These are phyloP conservation scores for Paratilapia polleni DNA, from an alignment of 2,113 vertebrate genomes.

Conservation along the genomic window DNA sequence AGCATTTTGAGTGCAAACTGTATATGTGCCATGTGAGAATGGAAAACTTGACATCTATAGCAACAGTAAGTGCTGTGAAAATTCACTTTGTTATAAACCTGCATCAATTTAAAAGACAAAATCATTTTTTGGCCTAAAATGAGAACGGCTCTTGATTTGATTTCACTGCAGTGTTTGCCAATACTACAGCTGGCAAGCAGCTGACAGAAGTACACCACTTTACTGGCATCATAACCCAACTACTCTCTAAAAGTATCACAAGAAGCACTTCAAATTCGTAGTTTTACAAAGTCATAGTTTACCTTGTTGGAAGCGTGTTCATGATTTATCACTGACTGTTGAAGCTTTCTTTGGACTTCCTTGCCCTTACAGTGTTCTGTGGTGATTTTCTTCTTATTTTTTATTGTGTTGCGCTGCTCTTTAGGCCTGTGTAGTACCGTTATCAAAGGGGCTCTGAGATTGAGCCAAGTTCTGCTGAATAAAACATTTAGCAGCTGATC, in stretches of 20 bases:
- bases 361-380: constrained; percentile 1
- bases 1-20: too few species aligned
- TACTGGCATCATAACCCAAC: neutral
- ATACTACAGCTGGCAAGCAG: neutral
- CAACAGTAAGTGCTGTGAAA: neutral
- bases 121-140: neutral
- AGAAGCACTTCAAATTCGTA: neutral
- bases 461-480: constrained; percentile 57
- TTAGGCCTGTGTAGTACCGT: constrained; percentile 11
- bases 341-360: constrained; percentile 8
- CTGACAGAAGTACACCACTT: neutral
- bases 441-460: constrained; percentile 50
- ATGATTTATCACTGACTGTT: constrained; percentile 2
- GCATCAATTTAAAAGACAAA: neutral
- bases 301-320: neutral
- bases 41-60: neutral
- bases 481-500: constrained; percentile 68
- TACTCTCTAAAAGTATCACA: neutral
- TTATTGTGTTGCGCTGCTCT: constrained; percentile 22
- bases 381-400: neutral
- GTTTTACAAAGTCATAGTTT: neutral
- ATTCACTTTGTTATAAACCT: neutral
- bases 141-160: neutral
- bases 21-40: too few species aligned
- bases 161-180: constrained; percentile 1